Evolutionary conservation across 2,797 vertebrate species (phyloP).

Genomic region (Xenops minutus): DNA sequence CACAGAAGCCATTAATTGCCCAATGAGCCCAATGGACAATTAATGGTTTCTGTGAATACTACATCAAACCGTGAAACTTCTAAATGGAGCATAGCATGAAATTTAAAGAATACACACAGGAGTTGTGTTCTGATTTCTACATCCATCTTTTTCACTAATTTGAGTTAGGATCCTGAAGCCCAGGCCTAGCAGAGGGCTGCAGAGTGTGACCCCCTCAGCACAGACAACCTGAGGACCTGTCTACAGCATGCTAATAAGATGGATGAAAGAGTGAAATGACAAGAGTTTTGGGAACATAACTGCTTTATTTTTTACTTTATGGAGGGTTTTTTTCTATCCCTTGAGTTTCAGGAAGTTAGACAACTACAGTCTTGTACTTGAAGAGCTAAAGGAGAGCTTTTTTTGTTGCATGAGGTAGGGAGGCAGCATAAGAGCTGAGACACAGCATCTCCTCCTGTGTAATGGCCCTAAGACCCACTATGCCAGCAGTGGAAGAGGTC

Average conservation of each 20-base stretch:
- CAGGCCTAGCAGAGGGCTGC: background rate
- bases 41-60: background rate
- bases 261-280: background rate
- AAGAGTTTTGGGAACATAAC: background rate
- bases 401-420: background rate
- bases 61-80: background rate
- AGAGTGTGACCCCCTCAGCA: rapidly evolving
- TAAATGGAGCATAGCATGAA: background rate
- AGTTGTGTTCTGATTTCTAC: background rate
- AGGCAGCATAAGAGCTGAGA: background rate
- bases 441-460: background rate
- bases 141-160: background rate
- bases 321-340: background rate
- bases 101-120: background rate
- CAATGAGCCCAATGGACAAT: background rate
- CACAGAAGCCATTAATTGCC: background rate
- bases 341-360: background rate
- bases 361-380: background rate
- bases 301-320: background rate
- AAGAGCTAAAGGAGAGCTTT: background rate
- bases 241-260: background rate
- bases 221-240: background rate
- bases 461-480: background rate
- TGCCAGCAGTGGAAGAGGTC: background rate
- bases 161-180: background rate